Evolutionary conservation across 2,797 vertebrate genomes (phyloP), one percentile per base, ranked within the genome.

Genomic region (Gila robusta): DNA sequence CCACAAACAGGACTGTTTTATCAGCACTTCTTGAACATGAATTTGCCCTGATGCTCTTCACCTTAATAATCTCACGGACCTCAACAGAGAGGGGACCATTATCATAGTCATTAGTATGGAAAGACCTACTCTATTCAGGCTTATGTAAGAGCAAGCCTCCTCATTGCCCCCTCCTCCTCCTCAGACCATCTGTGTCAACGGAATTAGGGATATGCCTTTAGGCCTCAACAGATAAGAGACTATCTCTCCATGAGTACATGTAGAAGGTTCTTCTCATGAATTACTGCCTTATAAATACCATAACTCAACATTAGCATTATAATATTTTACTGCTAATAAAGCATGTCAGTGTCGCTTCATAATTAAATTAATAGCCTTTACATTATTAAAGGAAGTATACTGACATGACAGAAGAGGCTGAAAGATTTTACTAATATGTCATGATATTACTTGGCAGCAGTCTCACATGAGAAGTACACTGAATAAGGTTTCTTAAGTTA

Each of bases 161-260:
- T 41, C 62, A 56, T 78, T 52, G 39, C 41, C 70, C 70, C 69
- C 85, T 86, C 78, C 80, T 82, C 86, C 85, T 64, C 21, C 72
- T 28, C 44, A 54, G 70, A 77, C 87, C 88, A 87, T 87, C 87
- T 88, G 87, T 88, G 89, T 76, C 79, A 81, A 74, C 83, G 77
- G 85, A 89, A 90, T 88, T 87, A 88, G 52, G 62, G 67, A 72
- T 87, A 82, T 64, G 80, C 79, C 89, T 70, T 86, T 85, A 82
- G 73, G 79, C 72, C 67, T 64, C 44, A 2, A 62, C 28, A 54
- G 79, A 86, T 81, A 74, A 76, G 73, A 52, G 82, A 62, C 80
- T 72, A 88, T 85, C 73, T 82, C 54, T 54, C 52, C 35, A 54
- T 28, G 11, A 47, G 49, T 71, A 52, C 39, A 41, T 35, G 52